Conservation (phyloP, 2,888 invertebrate species). For the Athripsodes cinereus region DNA sequence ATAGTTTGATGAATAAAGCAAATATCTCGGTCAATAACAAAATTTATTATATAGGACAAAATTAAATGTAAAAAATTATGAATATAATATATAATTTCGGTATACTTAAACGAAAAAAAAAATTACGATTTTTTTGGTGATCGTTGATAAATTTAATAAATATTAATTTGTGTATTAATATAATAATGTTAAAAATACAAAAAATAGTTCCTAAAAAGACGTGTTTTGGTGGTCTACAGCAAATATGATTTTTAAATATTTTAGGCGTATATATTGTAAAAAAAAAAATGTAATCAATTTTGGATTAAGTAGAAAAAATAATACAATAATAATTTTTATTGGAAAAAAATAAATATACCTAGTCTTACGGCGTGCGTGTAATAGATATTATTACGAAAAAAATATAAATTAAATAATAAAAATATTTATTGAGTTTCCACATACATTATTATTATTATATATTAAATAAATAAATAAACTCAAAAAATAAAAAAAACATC, state of each 20-base stretch:
- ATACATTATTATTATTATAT: slow-evolving; percentile 17
- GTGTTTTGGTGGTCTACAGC: slow-evolving; percentile 10
- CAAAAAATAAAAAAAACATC: slow-evolving; percentile 31
- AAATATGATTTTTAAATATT: slow-evolving; percentile 3
- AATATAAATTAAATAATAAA: slow-evolving; percentile 11
- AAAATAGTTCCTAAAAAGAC: slow-evolving; percentile 21
- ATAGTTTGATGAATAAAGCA: slow-evolving; percentile 13
- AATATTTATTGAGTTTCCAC: slow-evolving; percentile 28
- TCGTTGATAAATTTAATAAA: background rate
- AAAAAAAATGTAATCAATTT: slow-evolving; percentile 9
- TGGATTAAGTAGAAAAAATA: slow-evolving; percentile 20
- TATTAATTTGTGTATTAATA: background rate
- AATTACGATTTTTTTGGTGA: slow-evolving; percentile 1
- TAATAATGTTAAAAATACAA: slow-evolving; percentile 14
- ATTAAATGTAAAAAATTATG: too few relatives aligned
- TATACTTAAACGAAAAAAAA: background rate
- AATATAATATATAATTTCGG: background rate
- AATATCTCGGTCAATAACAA: slow-evolving; percentile 23
- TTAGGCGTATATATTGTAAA: slow-evolving; percentile 9
- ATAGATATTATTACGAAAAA: slow-evolving; percentile 20
- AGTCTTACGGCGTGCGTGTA: slow-evolving; percentile 26
- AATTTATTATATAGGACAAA: slow-evolving; percentile 3
- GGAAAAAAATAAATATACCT: slow-evolving; percentile 35
- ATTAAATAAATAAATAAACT: slow-evolving; percentile 29
- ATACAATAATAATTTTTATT: slow-evolving; percentile 10